Base-by-base conservation (phyloP, 2,113 vertebrate species). In the Heloderma charlesbogerti region DNA sequence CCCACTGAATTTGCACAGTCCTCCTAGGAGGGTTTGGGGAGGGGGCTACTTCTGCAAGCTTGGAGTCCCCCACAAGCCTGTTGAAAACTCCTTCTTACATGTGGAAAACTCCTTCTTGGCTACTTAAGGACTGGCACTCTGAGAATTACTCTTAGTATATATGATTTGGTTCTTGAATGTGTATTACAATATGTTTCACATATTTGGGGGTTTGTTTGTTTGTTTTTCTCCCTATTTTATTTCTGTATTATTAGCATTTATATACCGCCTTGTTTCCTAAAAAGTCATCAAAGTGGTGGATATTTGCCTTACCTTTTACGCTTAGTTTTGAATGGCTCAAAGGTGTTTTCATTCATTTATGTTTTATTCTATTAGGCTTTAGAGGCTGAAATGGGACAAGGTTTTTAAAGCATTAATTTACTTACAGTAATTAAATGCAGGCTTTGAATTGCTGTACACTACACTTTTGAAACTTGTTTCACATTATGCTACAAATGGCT, bases 291-390 rank as follows among this genome's bases (percentile, higher is more conserved):
- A 63, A 18, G 60, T 63, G 60, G 60, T 63, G 12, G 60, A 63
- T 63, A 78, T 27, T 8, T 94, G 72, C 78, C 78, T 29, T 0
- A 67, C 60, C 27, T 89, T 92, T 85, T 88, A 51, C 0, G 83
- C 82, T 31, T 81, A 88, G 1, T 0, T 75, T 66, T 67, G 22
- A 40, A 54, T 54, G 82, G 43, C 27, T 91, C 86, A 89, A 37
- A 87, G 77, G 89, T 93, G 31, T 84, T 66, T 69, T 48, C 8
- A 27, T 20, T 78, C 91, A 31, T 6, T 79, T 18, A 48, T 69
- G 4, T 37, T 84, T 0, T 77, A 0, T 2, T 72, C 13, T 20
- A 18, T 75, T 92, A 86, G 13, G 4, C 27, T 92, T 91, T 79
- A 9, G n/a, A 3, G 15, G 18, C 45, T 87, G 51, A 91, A 94